Conservation (phyloP, 2,113 vertebrate genomes). For the Peromyscus leucopus region DNA sequence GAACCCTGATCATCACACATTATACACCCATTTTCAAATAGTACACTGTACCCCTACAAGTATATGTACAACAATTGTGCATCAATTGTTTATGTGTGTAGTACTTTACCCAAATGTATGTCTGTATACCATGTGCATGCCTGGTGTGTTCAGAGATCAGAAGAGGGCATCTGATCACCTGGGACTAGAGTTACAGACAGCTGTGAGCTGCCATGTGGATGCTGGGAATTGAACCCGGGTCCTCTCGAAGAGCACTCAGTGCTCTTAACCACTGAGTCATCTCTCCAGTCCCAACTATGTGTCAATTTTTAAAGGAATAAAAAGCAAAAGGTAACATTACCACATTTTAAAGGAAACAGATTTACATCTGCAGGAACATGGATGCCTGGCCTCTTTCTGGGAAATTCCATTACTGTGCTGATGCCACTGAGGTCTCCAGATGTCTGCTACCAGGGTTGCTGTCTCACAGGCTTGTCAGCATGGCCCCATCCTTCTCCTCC, state of each 20-base stretch:
- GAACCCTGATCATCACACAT: neutral
- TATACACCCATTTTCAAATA: neutral
- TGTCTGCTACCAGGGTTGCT: neutral
- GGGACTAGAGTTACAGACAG: neutral
- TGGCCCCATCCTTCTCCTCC: neutral
- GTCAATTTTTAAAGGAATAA: neutral
- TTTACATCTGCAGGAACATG: neutral
- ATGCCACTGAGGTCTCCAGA: neutral
- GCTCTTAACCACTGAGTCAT: neutral
- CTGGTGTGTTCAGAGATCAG: neutral
- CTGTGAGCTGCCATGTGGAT: neutral
- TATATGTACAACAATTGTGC: neutral
- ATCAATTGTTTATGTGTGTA: neutral
- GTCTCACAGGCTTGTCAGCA: neutral
- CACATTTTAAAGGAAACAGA: neutral
- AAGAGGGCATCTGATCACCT: neutral
- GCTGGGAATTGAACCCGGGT: neutral
- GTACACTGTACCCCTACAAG: neutral
- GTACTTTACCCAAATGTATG: neutral
- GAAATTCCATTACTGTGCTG: neutral
- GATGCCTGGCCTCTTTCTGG: neutral
- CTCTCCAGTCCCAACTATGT: neutral
- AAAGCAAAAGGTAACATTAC: neutral
- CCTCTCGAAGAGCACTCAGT: neutral
- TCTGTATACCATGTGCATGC: neutral